Base-by-base conservation (phyloP, 2,888 invertebrate species). In the Gerris lacustris region DNA sequence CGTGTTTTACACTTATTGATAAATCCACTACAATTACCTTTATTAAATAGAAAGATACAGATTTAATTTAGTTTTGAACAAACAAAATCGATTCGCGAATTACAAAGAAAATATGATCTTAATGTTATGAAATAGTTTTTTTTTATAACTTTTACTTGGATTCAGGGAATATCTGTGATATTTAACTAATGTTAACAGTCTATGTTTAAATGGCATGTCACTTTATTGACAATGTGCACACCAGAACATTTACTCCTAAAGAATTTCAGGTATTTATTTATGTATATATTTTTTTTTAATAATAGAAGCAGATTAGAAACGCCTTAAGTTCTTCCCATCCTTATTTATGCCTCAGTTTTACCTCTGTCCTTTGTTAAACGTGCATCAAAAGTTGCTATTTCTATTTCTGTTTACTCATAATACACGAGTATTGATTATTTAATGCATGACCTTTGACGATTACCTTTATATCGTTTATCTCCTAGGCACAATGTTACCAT, bases 241-340 rank as follows among this genome's bases (percentile, higher is more conserved):
- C 88, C 67, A 87, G 90, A 77, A 87, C 87, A 45, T 91, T 91
- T 79, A 91, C 91, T 70, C 90, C 91, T 6, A 82, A 88, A 75
- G 89, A 91, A 80, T 91, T 89, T 80, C 90, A 91, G 84, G 90
- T 85, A 75, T 77, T 75, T 73, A 66, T 9, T 66, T 31, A 31
- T 31, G 31, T 31, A 31, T 31, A 31, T n/a, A n/a, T n/a, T n/a
- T 31, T 31, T 31, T 31, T 31, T 2, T 4, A 4, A 15, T 62
- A 62, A 62, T 62, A n/a, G 2, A 62, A 62, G 62, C n/a, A 15
- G 62, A 62, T 62, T 11, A 62, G 11, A 62, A 31, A 31, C 31
- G 31, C 31, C 31, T 62, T 62, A 2, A 15, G 5, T 62, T 11
- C 62, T 62, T 62, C n/a, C 62, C 62, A 62, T 62, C 5, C n/a